A percentile compares a stretch with the other conserved stretches of the same genome.
Conservation (phyloP, 2,888 invertebrate species). For the Acleris literana region DNA sequence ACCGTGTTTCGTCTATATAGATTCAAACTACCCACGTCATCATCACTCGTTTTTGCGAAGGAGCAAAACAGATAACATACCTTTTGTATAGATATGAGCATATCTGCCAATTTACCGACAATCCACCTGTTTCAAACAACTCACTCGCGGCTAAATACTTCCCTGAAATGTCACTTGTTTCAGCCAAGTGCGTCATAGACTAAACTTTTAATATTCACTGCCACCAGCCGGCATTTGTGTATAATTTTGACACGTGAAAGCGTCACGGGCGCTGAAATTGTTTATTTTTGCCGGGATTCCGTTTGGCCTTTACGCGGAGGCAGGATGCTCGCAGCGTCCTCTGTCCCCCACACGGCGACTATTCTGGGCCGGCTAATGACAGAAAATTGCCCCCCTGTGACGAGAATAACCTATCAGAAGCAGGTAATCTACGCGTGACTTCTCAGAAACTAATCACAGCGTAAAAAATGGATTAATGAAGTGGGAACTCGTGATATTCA, state of each 20-base stretch:
- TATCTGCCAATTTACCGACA: neutral
- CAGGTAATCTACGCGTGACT: conserved; percentile 53
- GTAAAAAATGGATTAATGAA: conserved; percentile 16
- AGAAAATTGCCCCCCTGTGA: conserved; percentile 64
- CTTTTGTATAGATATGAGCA: neutral
- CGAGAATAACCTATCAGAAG: conserved; percentile 62
- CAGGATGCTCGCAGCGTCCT: conserved; percentile 55
- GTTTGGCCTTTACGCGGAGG: conserved; percentile 35
- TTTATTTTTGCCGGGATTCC: conserved; percentile 42
- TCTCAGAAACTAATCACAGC: conserved; percentile 27
- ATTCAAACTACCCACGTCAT: too few relatives aligned
- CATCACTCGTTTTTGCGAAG: too few relatives aligned
- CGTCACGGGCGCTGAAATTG: too few relatives aligned
- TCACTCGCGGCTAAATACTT: conserved; percentile 17
- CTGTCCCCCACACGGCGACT: conserved; percentile 40
- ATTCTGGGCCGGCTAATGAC: conserved; percentile 57
- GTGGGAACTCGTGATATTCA: neutral
- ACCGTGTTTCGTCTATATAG: too few relatives aligned
- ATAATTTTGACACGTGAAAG: too few relatives aligned
- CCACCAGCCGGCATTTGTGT: too few relatives aligned
- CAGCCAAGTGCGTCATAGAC: conserved; percentile 57
- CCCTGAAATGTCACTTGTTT: conserved; percentile 24
- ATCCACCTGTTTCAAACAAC: conserved; percentile 22
- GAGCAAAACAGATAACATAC: neutral
- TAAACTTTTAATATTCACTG: conserved; percentile 18